Base-by-base conservation (phyloP, 1,140 invertebrate species). In the Acromyrmex heyeri region DNA sequence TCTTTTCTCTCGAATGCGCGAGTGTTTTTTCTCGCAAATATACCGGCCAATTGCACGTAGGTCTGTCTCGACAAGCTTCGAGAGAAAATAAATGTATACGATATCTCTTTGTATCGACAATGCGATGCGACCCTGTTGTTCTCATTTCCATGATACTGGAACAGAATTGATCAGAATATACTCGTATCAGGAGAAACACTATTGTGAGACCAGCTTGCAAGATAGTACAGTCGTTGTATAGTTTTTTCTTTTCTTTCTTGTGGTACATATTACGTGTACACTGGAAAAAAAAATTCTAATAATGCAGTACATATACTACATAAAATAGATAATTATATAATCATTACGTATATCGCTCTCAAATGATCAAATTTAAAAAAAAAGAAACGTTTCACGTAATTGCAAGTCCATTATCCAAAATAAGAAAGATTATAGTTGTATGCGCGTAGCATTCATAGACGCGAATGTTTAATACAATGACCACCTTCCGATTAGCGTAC, bases 81-180 rank as follows among this genome's bases (percentile, higher is more conserved):
- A 72, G 30, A 53, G 55, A 70, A 82, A 86, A 83, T 81, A 72
- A 55, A 81, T 86, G 57, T 82, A 61, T 72, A 83, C 57, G 30
- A 18, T 55, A 79, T 70, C 62, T 86, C 65, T 72, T 86, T 82
- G 65, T 82, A 83, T 83, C 65, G 67, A 73, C 67, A 70, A 82
- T 61, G n/a, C 57, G 55, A 62, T 82, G 21, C 78, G 57, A 34
- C 57, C n/a, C 30, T 50, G 18, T 48, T 65, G 55, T 82, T 79
- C 65, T 82, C 85, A 79, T 86, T 86, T 70, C 76, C 85, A 69
- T 82, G 78, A 82, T 73, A 21, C 79, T 24, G 38, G 24, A 30
- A 53, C 67, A 55, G 27, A 69, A 83, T 78, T 67, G 82, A 78
- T 78, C 82, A 48, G 82, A 69, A 85, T 76, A 78, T 64, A 85